Conservation (phyloP, 2,113 vertebrate species). For the Cricetomys ansorgei region DNA sequence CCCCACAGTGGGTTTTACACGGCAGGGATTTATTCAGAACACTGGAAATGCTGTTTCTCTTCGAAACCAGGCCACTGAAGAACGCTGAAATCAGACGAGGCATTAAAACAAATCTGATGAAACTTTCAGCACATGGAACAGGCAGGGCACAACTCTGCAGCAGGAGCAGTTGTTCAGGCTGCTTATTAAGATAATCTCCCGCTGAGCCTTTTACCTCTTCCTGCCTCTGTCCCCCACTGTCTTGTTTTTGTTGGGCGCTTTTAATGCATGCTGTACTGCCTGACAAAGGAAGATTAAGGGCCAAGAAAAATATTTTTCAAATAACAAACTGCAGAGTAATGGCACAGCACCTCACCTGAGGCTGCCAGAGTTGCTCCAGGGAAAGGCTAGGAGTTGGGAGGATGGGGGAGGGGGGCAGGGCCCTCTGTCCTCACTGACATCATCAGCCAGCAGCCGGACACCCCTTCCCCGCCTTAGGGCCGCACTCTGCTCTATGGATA, state of each 20-base stretch:
- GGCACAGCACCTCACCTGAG: neutral
- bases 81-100: constrained; percentile 76
- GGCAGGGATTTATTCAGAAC: constrained; percentile 78
- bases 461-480: no score
- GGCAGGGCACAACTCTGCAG: constrained; percentile 75
- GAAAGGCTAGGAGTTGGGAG: neutral
- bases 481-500: neutral
- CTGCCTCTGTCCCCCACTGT: constrained; percentile 60
- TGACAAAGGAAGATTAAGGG: constrained; percentile 65
- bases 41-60: constrained; percentile 81
- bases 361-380: neutral
- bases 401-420: no score
- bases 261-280: constrained; percentile 67
- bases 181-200: constrained; percentile 81
- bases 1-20: constrained; percentile 65
- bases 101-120: constrained; percentile 84
- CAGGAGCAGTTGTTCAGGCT: constrained; percentile 58
- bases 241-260: constrained; percentile 77
- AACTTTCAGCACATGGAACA: constrained; percentile 78
- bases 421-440: neutral
- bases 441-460: neutral
- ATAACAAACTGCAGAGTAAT: constrained; percentile 44
- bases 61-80: constrained; percentile 82
- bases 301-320: constrained; percentile 44
- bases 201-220: constrained; percentile 70